phyloP scores from a whole-genome alignment of 1,140 invertebrate species.

The Lucilia cuprina region DNA sequence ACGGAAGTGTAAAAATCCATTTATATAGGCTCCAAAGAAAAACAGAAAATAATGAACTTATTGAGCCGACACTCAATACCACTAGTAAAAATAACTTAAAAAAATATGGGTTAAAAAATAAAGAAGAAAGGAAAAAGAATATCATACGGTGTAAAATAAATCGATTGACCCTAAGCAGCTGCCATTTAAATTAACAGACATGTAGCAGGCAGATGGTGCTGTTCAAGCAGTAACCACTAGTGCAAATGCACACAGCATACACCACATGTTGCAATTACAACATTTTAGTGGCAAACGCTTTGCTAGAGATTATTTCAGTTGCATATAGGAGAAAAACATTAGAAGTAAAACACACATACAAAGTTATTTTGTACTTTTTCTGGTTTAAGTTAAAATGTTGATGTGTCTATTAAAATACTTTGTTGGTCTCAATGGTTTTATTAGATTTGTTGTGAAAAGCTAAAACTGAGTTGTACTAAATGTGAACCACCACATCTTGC shows the following conservation, averaged over 20 bases:
- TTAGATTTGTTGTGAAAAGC: no score
- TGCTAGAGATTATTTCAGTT: no score
- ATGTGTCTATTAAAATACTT: not conserved
- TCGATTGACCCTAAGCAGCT: not conserved
- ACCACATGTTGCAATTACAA: constrained; percentile 10
- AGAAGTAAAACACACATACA: no score
- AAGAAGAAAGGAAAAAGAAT: not conserved
- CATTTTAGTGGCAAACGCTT: not conserved
- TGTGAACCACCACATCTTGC: no score
- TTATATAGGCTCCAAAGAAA: not conserved
- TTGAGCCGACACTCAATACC: not conserved
- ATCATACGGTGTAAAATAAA: not conserved
- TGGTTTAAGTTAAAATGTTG: not conserved
- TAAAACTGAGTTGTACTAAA: no score
- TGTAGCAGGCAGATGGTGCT: not conserved
- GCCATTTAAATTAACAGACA: not conserved
- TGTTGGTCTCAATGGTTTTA: not conserved
- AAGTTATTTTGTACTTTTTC: not conserved
- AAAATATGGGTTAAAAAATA: not conserved
- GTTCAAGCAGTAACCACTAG: not conserved
- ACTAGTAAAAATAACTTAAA: not conserved
- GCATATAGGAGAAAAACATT: no score
- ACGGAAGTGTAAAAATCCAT: constrained; percentile 16
- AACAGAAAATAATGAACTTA: not conserved
- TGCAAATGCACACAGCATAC: not conserved